Percentiles rank a stretch among this genome's conserved stretches.
These are phyloP conservation scores for Drosophila saltans DNA, from an alignment of 1,140 invertebrate species.

Conservation along the genomic window DNA sequence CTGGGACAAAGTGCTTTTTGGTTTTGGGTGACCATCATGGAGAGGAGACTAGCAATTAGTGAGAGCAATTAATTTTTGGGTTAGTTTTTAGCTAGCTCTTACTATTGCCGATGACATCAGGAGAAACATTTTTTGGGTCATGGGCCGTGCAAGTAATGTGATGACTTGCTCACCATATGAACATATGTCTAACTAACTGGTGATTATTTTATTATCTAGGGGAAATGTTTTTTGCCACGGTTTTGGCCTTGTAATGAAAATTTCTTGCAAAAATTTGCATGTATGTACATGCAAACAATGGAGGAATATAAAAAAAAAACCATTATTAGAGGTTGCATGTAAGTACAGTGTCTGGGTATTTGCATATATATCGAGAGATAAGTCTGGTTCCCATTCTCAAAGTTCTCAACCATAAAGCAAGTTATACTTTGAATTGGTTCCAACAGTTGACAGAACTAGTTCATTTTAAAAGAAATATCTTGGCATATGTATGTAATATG, in stretches of 20 bases:
- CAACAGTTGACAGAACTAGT: neutral
- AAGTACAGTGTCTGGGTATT: neutral
- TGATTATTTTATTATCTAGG: slow-evolving; percentile 36
- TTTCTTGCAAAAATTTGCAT: slow-evolving; percentile 59
- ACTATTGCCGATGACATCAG: slow-evolving; percentile 60
- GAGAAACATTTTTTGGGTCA: slow-evolving; percentile 23
- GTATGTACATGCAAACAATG: slow-evolving; percentile 45
- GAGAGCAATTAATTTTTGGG: slow-evolving; percentile 56
- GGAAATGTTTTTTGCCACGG: slow-evolving; percentile 29
- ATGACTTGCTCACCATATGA: slow-evolving; percentile 18
- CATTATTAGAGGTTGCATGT: slow-evolving; percentile 4
- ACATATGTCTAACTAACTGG: neutral
- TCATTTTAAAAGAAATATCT: neutral
- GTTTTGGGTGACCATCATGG: neutral
- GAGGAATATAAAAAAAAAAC: slow-evolving; percentile 19
- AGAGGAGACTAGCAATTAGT: slow-evolving; percentile 55
- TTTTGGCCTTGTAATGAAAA: slow-evolving; percentile 30
- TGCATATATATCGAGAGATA: slow-evolving; percentile 18
- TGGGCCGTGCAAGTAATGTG: slow-evolving; percentile 28
- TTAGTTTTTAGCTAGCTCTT: slow-evolving; percentile 41
- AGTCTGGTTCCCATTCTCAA: slow-evolving; percentile 47
- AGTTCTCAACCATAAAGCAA: slow-evolving; percentile 47
- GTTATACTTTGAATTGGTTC: neutral
- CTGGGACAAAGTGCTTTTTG: slow-evolving; percentile 47
- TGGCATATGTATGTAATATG: no score